A percentile compares a stretch with the other conserved stretches of the same genome.
phyloP scores from a whole-genome alignment of 2,113 vertebrate genomes.

The Gymnarchus niloticus region DNA sequence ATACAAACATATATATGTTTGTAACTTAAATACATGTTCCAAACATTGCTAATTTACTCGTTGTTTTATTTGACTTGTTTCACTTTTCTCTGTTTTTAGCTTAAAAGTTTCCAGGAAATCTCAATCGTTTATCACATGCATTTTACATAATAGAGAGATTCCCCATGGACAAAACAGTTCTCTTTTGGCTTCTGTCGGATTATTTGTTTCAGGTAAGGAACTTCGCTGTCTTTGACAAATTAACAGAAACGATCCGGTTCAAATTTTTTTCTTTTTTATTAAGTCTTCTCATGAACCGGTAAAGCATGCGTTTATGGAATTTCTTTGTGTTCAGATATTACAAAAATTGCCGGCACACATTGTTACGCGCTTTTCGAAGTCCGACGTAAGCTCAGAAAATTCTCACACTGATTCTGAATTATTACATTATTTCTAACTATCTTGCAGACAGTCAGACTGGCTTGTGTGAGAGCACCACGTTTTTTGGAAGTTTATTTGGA shows the following conservation, averaged over 20 bases:
- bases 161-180: slow-evolving; percentile 52
- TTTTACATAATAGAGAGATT: slow-evolving; percentile 21
- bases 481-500: slow-evolving; percentile 50
- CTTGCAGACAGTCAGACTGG: slow-evolving; percentile 56
- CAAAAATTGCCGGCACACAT: background rate
- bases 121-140: background rate
- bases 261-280: background rate
- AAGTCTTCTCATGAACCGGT: background rate
- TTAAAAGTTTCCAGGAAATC: background rate
- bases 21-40: background rate
- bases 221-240: background rate
- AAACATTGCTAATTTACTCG: background rate
- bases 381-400: background rate
- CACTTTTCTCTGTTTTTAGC: background rate
- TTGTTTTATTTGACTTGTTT: background rate
- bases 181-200: slow-evolving; percentile 50
- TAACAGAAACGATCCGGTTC: too few relatives aligned
- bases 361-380: background rate
- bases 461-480: slow-evolving; percentile 47
- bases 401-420: slow-evolving; percentile 50
- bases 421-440: slow-evolving; percentile 20
- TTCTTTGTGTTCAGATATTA: background rate
- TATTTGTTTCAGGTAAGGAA: slow-evolving; percentile 58
- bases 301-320: background rate
- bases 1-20: too few relatives aligned